Base-by-base conservation (phyloP, 2,797 vertebrate genomes). In the Sebastes diploproa region DNA sequence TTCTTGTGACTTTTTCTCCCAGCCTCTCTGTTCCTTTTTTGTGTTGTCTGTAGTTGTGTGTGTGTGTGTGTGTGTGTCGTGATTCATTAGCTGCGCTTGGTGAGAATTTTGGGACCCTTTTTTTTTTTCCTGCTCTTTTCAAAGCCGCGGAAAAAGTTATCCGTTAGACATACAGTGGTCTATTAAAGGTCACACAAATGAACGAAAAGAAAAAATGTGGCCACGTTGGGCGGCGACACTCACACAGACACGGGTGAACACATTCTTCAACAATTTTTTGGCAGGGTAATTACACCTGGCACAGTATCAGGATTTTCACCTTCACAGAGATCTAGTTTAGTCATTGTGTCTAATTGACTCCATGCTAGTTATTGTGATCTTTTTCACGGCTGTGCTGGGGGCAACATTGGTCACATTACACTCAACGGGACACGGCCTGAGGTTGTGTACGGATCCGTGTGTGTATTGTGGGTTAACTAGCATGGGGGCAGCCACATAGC, bases 81-180 rank as follows among this genome's bases (percentile, higher is more conserved):
- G 85, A 92, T 89, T 94, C 89, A 94, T 94, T 94, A 93, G 78
- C 78, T 54, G 66, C 32, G 72, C 34, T 36, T 11, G 58, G 25
- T 82, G 46, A 75, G 81, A 77, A 13, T 56, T 63, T 75, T 29
- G 22, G 42, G 32, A 72, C 25, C 32, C 2, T 23, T 78, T 80
- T 79, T 78, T 86, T 64, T 68, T 42, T 6, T 23, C 46, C 60
- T 72, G 60, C 16, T 30, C 54, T 75, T 89, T 71, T 72, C 50
- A 83, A 80, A 80, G 46, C 38, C 22, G 2, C n/a, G 55, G 34
- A 76, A 78, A 78, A 80, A 64, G 59, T 56, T 20, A 16, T 75
- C 23, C 80, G 30, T 58, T 52, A 56, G 50, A 83, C 67, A 70
- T 65, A 77, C 46, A 13, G 13, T 20, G 52, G 34, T 27, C 29